These are phyloP conservation scores for Meloidogyne floridensis DNA, from an alignment of 1,140 invertebrate species.

Conservation along the genomic window DNA sequence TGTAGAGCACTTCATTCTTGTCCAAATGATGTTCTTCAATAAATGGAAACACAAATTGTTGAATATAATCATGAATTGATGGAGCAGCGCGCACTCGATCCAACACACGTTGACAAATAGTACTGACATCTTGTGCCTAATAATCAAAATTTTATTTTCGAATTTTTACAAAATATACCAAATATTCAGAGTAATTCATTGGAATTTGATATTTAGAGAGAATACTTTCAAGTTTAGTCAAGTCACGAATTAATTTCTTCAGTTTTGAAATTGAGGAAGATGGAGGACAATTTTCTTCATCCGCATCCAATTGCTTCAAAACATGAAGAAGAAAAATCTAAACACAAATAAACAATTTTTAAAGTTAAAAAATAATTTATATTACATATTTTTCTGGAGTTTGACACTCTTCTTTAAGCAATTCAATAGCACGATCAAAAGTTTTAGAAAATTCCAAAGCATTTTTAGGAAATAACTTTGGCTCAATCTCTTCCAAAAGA, in stretches of 20 bases:
- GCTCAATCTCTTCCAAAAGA: constrained; percentile 33
- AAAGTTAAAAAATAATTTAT: background rate
- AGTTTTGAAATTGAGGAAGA: background rate
- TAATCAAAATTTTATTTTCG: background rate
- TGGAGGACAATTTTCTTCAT: background rate
- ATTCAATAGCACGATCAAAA: constrained; percentile 32
- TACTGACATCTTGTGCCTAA: constrained; percentile 15
- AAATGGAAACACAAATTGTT: constrained; percentile 39
- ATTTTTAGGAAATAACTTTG: constrained; percentile 33
- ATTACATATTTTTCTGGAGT: constrained; percentile 33
- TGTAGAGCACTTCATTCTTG: constrained; percentile 33
- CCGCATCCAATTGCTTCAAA: constrained; percentile 16
- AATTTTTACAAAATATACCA: constrained; percentile 11
- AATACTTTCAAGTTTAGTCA: constrained; percentile 26
- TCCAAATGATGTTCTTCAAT: constrained; percentile 35
- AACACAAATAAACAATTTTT: background rate
- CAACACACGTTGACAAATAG: constrained; percentile 36
- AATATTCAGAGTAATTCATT: constrained; percentile 35
- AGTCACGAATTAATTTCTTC: constrained; percentile 26
- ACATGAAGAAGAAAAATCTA: constrained; percentile 24
- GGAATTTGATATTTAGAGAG: constrained; percentile 27
- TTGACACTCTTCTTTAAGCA: constrained; percentile 27
- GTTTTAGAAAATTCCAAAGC: constrained; percentile 35
- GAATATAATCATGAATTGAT: constrained; percentile 35
- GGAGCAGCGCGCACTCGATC: constrained; percentile 24